Evolutionary conservation across 2,888 invertebrate species (phyloP), one percentile per base, ranked within the genome.

Genomic region (Pachliopta kotzebuea): DNA sequence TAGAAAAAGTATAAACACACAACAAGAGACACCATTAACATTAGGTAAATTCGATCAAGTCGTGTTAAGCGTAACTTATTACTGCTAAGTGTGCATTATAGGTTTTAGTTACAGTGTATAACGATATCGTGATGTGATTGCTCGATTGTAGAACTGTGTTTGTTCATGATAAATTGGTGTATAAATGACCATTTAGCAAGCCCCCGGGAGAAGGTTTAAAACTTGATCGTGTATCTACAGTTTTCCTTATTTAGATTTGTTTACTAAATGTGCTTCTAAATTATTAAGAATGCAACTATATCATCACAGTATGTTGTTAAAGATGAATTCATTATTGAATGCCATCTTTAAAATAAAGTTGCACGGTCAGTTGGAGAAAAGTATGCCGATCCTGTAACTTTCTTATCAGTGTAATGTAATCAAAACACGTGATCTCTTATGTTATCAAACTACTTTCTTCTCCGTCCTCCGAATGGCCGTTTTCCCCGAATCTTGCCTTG

Each of bases 51-150:
- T 50, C 29, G 49, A 55, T 64, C 54, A 49, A 58, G 55, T 60
- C 60, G 60, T 60, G 52, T 60, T 60, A 58, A 54, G 45, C 63
- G 63, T 26, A 23, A 53, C 58, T 54, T 53, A 63, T 26, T 29
- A 24, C 57, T 20, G 50, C 42, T 58, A 58, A 56, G 50, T 49
- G 45, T 21, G 53, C 21, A 49, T 26, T 52, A 49, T 26, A 53
- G 60, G 53, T 60, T 18, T 23, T 24, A 37, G 52, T 60, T 60
- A 29, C 58, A 58, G 50, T 52, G 14, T 24, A 53, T 53, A 53
- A 53, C 29, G 26, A 59, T 50, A 52, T 53, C 45, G 52, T 52
- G 50, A 59, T 52, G 37, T 9, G n/a, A 52, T 52, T 52, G 50
- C n/a, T 52, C 50, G 20, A 52, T 52, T 52, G 21, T 52, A 21